phyloP scores from a whole-genome alignment of 2,797 vertebrate species.

The Peromyscus nudipes region DNA sequence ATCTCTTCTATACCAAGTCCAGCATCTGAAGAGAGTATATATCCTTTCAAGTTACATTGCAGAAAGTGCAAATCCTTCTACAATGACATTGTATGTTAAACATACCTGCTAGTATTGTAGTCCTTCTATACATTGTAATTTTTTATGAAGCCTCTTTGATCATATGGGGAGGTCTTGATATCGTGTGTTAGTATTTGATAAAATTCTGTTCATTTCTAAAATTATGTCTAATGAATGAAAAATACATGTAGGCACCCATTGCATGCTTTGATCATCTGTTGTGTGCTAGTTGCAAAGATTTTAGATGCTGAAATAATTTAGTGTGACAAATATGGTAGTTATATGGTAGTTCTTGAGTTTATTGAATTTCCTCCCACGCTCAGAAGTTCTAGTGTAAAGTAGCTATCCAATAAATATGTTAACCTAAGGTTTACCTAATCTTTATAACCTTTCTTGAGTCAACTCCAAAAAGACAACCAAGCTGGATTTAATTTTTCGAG shows the following conservation, averaged over 20 bases:
- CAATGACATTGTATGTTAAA: not conserved
- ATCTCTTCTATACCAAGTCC: not conserved
- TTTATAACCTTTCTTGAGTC: not conserved
- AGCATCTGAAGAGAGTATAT: not conserved
- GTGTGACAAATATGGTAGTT: not conserved
- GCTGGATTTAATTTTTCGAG: not conserved
- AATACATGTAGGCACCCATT: not conserved
- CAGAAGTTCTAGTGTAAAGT: not conserved
- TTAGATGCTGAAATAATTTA: not conserved
- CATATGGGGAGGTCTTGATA: not conserved
- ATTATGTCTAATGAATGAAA: not conserved
- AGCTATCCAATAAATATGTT: not conserved
- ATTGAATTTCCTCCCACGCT: not conserved
- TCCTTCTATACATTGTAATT: not conserved
- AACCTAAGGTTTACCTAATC: not conserved
- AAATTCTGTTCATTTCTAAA: slow-evolving; percentile 15
- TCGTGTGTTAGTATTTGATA: not conserved
- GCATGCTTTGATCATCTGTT: not conserved
- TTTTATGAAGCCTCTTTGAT: not conserved
- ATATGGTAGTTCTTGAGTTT: not conserved
- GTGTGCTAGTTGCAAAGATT: not conserved
- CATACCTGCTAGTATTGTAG: too few species aligned
- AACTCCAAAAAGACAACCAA: not conserved
- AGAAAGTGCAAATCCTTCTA: not conserved
- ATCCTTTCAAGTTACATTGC: not conserved